phyloP scores from a whole-genome alignment of 2,113 vertebrate genomes.

The Ramphastos sulfuratus region DNA sequence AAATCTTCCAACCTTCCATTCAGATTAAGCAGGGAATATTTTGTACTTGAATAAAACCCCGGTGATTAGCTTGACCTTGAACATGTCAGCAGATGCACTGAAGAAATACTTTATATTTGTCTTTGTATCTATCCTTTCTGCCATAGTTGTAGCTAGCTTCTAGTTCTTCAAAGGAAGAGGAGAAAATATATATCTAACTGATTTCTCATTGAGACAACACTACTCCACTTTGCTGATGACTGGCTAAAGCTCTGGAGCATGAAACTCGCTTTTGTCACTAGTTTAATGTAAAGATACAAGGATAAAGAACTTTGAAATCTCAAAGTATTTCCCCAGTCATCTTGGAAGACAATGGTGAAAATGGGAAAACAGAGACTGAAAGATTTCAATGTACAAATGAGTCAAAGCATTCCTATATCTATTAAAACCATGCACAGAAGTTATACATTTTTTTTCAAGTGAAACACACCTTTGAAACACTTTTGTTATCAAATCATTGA shows the following conservation, averaged over 20 bases:
- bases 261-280: conserved; percentile 48
- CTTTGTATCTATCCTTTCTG: neutral
- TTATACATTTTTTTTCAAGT: neutral
- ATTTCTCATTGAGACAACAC: neutral
- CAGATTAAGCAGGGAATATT: neutral
- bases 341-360: neutral
- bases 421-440: neutral
- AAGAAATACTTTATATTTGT: neutral
- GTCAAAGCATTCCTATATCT: neutral
- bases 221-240: conserved; percentile 28
- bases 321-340: neutral
- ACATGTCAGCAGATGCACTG: neutral
- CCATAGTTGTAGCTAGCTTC: neutral
- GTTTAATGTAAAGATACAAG: conserved; percentile 21
- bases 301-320: conserved; percentile 1
- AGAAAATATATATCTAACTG: neutral
- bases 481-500: neutral
- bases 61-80: neutral
- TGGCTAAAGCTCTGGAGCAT: conserved; percentile 34
- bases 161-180: neutral
- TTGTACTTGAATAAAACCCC: neutral
- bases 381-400: neutral
- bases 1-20: neutral
- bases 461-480: neutral
- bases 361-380: neutral